These are phyloP conservation scores for Varecia variegata DNA, from an alignment of 2,797 vertebrate species.

Conservation along the genomic window DNA sequence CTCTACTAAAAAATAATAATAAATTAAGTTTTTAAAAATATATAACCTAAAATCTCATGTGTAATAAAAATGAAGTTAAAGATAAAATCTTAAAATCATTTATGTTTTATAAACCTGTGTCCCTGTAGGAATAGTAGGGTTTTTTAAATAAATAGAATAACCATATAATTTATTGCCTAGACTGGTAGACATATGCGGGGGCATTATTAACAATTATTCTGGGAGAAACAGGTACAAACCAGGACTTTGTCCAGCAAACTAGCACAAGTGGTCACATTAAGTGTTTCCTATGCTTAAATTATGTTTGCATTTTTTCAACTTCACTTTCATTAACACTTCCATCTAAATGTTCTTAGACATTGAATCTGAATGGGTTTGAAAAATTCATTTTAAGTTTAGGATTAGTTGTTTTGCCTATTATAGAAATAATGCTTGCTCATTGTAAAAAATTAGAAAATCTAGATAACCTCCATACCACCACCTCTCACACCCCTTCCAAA, in stretches of 20 bases:
- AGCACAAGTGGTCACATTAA: not conserved
- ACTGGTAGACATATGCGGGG: not conserved
- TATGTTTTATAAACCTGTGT: not conserved
- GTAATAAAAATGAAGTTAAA: not conserved
- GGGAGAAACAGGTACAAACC: not conserved
- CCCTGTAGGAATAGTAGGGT: not conserved
- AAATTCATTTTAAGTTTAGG: not conserved
- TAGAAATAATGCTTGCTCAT: not conserved
- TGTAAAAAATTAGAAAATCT: constrained; percentile 26
- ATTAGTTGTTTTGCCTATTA: constrained; percentile 5
- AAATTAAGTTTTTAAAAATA: not conserved
- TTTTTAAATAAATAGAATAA: not conserved
- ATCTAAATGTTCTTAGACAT: not conserved
- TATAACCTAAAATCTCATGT: not conserved
- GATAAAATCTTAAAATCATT: not conserved
- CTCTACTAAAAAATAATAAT: not conserved
- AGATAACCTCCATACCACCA: not conserved
- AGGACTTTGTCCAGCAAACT: not conserved
- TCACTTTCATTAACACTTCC: not conserved
- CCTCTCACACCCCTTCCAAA: not conserved
- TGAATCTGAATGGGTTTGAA: not conserved
- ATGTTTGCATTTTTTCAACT: not conserved
- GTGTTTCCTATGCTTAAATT: not conserved
- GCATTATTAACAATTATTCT: not conserved
- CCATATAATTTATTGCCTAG: not conserved